phyloP scores from a whole-genome alignment of 2,888 invertebrate species.

The Petrolisthes manimaculis region DNA sequence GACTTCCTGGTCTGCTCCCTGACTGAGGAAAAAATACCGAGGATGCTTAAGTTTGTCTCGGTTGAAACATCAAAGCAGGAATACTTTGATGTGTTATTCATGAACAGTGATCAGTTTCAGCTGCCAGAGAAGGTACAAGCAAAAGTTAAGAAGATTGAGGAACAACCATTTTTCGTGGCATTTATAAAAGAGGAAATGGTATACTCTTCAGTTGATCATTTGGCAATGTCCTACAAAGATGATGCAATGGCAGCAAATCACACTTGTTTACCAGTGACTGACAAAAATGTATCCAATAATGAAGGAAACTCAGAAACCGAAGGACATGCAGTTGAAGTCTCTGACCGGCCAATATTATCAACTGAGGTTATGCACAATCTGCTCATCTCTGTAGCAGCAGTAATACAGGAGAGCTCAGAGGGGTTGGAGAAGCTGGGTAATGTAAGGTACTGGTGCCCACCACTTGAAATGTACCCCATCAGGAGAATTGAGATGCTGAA shows the following conservation, averaged over 20 bases:
- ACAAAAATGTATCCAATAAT: not conserved
- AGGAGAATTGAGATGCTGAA: not conserved
- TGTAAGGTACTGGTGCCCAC: not conserved
- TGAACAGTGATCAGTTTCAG: constrained; percentile 44
- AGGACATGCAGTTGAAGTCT: not conserved
- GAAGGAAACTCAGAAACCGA: not conserved
- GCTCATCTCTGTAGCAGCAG: not conserved
- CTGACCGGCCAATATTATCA: not conserved
- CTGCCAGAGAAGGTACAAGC: constrained; percentile 54
- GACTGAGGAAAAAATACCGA: constrained; percentile 54
- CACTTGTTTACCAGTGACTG: not conserved
- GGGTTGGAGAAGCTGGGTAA: not conserved
- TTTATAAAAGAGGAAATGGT: constrained; percentile 33
- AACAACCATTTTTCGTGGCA: constrained; percentile 21
- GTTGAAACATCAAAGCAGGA: constrained; percentile 44
- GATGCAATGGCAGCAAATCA: too few relatives aligned
- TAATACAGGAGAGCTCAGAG: not conserved
- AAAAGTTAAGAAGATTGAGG: constrained; percentile 42
- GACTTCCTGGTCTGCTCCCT: constrained; percentile 53
- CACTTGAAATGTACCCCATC: constrained; percentile 1
- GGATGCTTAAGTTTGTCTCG: constrained; percentile 49
- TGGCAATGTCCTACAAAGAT: not conserved
- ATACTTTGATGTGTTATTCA: constrained; percentile 45
- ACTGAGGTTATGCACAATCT: not conserved
- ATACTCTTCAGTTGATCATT: constrained; percentile 14